Base-by-base conservation (phyloP, 2,113 vertebrate species). In the Origma solitaria region DNA sequence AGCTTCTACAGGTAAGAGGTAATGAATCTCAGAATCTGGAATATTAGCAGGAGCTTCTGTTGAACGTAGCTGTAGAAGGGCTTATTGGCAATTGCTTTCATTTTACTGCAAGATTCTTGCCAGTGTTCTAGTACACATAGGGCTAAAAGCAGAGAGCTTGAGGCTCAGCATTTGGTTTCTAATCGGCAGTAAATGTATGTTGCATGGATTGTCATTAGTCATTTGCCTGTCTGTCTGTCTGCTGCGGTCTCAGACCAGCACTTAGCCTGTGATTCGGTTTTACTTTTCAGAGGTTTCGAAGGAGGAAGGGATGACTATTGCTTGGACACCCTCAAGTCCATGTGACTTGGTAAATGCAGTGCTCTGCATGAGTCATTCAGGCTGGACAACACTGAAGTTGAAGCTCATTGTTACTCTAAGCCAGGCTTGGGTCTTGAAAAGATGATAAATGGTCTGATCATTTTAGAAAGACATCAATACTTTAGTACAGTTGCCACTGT, bases 301-400 rank as follows among this genome's bases (percentile, higher is more conserved):
- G 90, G 69, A 88, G 76, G 93, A 92, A 72, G 86, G 57, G 70
- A 69, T 92, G 93, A 92, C 68, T 86, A 69, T 78, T 92, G 90
- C 92, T 95, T 95, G 88, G 86, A 96, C 72, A 68, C 73, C 19
- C 71, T 40, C 0, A 0, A 38, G 56, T 60, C 80, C 86, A 60
- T 90, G 92, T 93, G 94, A 94, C 72, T 81, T 40, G 35, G 64
- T 88, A 62, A 88, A 66, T 44, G 60, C 51, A 58, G 47, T 78
- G 40, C 65, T 86, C 51, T 58, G 82, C 10, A 9, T 96, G 95
- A 96, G 76, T 94, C 95, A 96, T 68, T 64, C 72, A 47, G 76
- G 54, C 71, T 90, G 88, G 90, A 93, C 77, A 86, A 3, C 51
- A 15, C 71, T 61, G 60, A 86, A 54, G 56, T 30, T 83, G 57